Evolutionary conservation across 2,888 invertebrate species (phyloP).

Genomic region (Spilosoma lubricipeda): DNA sequence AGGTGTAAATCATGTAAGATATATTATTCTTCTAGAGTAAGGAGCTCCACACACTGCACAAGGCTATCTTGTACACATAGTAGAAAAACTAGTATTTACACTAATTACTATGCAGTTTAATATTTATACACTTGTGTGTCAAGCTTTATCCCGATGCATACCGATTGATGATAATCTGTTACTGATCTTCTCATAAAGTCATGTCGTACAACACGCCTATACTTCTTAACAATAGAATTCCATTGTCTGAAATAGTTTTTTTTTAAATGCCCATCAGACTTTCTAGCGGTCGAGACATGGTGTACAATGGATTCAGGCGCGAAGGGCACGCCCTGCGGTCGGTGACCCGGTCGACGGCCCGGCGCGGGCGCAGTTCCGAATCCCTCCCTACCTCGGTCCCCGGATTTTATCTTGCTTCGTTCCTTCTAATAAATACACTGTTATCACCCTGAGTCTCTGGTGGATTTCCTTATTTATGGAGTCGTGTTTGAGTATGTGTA

Average conservation of each 20-base stretch:
- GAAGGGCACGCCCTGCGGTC: slow-evolving; percentile 68
- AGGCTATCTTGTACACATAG: not conserved
- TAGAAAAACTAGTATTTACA: slow-evolving; percentile 8
- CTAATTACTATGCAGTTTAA: slow-evolving; percentile 1
- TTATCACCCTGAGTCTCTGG: slow-evolving; percentile 52
- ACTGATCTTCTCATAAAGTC: slow-evolving; percentile 6
- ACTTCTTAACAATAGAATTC: slow-evolving; percentile 21
- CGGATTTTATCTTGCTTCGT: slow-evolving; percentile 33
- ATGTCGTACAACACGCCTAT: slow-evolving; percentile 5
- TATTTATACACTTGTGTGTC: slow-evolving; percentile 11
- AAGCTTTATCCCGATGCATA: not conserved
- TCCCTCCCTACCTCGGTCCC: slow-evolving; percentile 17
- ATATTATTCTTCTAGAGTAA: slow-evolving; percentile 10
- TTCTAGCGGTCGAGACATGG: slow-evolving; percentile 47
- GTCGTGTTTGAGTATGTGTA: slow-evolving; percentile 31
- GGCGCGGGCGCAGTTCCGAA: slow-evolving; percentile 57
- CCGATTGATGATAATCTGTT: slow-evolving; percentile 5
- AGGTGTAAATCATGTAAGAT: slow-evolving; percentile 8
- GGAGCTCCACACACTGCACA: slow-evolving; percentile 3
- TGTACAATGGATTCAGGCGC: slow-evolving; percentile 44
- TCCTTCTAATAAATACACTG: slow-evolving; percentile 42
- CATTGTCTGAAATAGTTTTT: slow-evolving; percentile 23
- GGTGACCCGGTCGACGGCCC: slow-evolving; percentile 67
- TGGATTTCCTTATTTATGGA: slow-evolving; percentile 49
- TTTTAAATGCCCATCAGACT: slow-evolving; percentile 32